Percentiles rank a stretch among this genome's conserved stretches.
Evolutionary conservation across 2,888 invertebrate species (phyloP).

Genomic region (Leucophenga montana): DNA sequence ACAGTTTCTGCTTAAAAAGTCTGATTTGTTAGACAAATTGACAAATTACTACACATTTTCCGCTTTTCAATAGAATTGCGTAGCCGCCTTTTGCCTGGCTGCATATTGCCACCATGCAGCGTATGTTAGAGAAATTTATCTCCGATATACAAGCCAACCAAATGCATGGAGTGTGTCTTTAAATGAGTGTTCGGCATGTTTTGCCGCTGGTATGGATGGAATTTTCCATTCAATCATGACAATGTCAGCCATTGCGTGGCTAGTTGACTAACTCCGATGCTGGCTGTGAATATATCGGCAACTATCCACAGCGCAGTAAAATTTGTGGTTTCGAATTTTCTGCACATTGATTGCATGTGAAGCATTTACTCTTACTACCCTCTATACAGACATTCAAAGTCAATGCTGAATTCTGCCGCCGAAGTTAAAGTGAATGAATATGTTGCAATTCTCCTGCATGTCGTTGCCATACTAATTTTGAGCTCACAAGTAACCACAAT

Average conservation of each 20-base stretch:
- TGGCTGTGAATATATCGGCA: no score
- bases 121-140: not conserved
- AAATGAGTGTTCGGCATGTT: conserved; percentile 4
- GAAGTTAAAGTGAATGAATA: not conserved
- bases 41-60: conserved; percentile 33
- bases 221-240: conserved; percentile 13
- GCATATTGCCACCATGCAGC: conserved; percentile 16
- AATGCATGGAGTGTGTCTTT: no score
- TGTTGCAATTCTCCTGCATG: no score
- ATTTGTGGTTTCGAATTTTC: conserved; percentile 24
- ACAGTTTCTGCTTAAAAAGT: no score
- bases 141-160: no score
- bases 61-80: conserved; percentile 20
- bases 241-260: not conserved
- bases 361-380: not conserved
- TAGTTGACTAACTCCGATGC: no score
- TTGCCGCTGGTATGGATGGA: not conserved
- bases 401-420: no score
- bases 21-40: conserved; percentile 53
- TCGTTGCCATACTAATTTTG: not conserved
- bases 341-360: conserved; percentile 19
- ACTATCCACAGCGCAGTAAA: not conserved
- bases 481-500: not conserved
- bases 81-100: conserved; percentile 18
- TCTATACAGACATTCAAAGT: no score